Evolutionary conservation across 2,888 invertebrate species (phyloP).

Genomic region (Ophion ellenae): DNA sequence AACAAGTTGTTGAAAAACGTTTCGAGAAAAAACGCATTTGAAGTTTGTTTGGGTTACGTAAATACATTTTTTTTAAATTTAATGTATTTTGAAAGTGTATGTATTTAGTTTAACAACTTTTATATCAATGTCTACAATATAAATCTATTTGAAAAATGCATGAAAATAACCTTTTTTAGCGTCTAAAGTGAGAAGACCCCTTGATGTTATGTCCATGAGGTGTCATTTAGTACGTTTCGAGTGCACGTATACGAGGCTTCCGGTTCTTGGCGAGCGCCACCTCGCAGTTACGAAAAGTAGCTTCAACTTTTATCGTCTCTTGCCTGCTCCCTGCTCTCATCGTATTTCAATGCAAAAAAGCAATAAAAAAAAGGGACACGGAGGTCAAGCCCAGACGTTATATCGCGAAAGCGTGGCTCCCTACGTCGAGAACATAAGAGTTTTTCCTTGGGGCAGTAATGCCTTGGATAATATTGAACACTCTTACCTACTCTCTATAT

Average conservation of each 20-base stretch:
- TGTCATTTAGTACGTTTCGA: no score
- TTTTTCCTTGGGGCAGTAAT: constrained; percentile 33
- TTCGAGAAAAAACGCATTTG: no score
- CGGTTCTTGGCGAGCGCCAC: background rate
- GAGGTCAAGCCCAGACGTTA: constrained; percentile 9
- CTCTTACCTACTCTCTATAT: background rate
- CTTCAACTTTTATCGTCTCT: background rate
- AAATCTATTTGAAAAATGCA: no score
- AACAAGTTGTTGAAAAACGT: no score
- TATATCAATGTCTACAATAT: no score
- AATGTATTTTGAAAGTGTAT: no score
- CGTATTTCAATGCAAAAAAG: constrained; percentile 7
- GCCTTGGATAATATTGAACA: constrained; percentile 41
- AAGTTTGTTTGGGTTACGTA: no score
- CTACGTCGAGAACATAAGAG: constrained; percentile 2
- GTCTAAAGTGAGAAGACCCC: no score
- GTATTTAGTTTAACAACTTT: no score
- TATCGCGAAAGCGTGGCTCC: constrained; percentile 13
- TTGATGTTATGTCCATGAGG: no score
- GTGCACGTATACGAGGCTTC: background rate
- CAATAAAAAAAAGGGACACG: background rate
- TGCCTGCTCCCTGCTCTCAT: background rate
- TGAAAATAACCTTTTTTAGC: no score
- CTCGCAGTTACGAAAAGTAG: background rate
- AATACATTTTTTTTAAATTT: no score